These are phyloP conservation scores for Spilosoma lubricipeda DNA, from an alignment of 2,888 invertebrate species.

Conservation along the genomic window DNA sequence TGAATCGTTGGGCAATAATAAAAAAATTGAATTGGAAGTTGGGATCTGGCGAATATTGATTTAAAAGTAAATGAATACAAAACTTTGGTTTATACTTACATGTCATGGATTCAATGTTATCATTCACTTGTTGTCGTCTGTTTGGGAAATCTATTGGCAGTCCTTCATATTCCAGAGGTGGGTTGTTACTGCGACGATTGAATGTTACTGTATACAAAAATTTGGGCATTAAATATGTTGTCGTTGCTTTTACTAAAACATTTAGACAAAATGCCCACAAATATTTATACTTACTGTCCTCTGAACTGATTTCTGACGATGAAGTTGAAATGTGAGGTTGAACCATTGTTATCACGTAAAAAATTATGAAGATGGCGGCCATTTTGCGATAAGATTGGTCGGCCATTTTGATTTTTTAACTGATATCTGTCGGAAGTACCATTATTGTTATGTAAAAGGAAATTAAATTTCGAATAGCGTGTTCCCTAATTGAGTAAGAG, in stretches of 20 bases:
- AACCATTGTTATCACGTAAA: constrained; percentile 26
- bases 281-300: constrained; percentile 30
- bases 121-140: background rate
- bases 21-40: background rate
- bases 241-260: background rate
- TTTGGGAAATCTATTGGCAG: constrained; percentile 63
- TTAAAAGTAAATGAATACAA: background rate
- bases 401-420: constrained; percentile 29
- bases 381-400: constrained; percentile 16
- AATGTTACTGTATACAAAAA: background rate
- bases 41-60: background rate
- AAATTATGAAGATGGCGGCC: constrained; percentile 19
- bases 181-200: background rate
- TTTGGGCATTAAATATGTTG: background rate
- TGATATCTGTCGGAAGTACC: background rate
- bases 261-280: background rate
- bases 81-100: background rate
- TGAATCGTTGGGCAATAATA: too few species aligned
- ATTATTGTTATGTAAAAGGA: background rate
- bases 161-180: constrained; percentile 60
- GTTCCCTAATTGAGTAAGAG: background rate
- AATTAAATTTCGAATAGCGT: too few species aligned
- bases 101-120: background rate
- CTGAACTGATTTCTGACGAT: constrained; percentile 28
- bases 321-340: constrained; percentile 32